Percentiles rank a stretch among this genome's conserved stretches.
phyloP scores from a whole-genome alignment of 1,140 invertebrate species.

The Aphelinus atriplicis region DNA sequence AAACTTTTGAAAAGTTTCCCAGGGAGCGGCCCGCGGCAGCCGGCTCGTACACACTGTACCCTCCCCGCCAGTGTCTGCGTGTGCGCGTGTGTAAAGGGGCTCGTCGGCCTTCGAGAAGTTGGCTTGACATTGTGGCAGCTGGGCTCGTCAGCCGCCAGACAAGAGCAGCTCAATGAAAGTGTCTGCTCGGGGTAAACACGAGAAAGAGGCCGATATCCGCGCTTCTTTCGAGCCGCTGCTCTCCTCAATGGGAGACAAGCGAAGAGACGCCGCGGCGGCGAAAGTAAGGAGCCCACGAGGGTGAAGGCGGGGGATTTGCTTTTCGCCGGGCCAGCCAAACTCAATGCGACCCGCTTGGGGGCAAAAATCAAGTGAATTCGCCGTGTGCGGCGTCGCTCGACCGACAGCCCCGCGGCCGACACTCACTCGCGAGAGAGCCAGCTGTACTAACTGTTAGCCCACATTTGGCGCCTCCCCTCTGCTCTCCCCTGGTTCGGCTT shows the following conservation, averaged over 20 bases:
- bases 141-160: conserved; percentile 23
- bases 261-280: background rate
- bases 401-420: no score
- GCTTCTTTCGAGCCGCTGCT: conserved; percentile 21
- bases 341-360: background rate
- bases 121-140: conserved; percentile 18
- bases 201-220: conserved; percentile 20
- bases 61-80: background rate
- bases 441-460: no score
- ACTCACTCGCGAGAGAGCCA: no score
- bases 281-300: background rate
- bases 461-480: no score
- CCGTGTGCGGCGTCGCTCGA: conserved; percentile 17
- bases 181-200: conserved; percentile 31
- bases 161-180: conserved; percentile 36
- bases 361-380: conserved; percentile 54
- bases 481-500: no score
- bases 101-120: conserved; percentile 14
- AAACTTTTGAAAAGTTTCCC: conserved; percentile 30
- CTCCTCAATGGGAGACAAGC: conserved; percentile 3
- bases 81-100: background rate
- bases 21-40: background rate
- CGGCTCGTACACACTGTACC: no score
- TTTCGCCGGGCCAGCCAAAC: no score
- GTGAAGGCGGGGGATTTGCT: no score